Evolutionary conservation across 2,797 vertebrate genomes (phyloP), one percentile per base, ranked within the genome.

Genomic region (Halcyon smyrnensis): DNA sequence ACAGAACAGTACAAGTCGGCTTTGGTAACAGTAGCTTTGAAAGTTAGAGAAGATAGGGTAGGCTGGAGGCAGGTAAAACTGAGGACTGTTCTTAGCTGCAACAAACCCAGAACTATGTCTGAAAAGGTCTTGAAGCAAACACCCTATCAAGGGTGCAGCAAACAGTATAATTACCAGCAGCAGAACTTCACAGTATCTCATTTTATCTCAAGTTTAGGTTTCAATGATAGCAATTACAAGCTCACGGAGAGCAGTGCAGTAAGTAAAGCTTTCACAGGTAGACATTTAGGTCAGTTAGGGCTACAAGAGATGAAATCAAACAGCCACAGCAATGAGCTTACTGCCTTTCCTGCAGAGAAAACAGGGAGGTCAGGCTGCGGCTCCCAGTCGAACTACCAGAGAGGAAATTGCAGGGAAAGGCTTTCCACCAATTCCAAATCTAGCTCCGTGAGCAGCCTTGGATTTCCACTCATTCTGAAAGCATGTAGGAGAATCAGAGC

Each of bases 401-500:
- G 0, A 43, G n/a, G 39, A 76, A 18, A 79, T 28, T 57, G 43
- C 74, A 80, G 27, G 30, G 54, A 65, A 69, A 48, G 2, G 2
- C 59, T 67, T 83, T 17, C 67, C 56, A 78, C 36, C 53, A 12
- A 24, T 15, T 78, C 59, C 67, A 69, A 20, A 73, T 8, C 27
- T 5, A 32, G 14, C 6, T 79, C 27, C 60, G 41, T 0, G 5
- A 87, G 73, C 14, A 86, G 16, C 37, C 71, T 19, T 5, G 11
- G 46, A 71, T 8, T 81, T 25, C 4, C 83, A 24, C 14, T 80
- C 39, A 25, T 19, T 62, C 15, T 67, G 41, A 62, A 86, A 53
- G 50, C 54, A 74, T 15, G 1, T 0, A 23, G 25, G 4, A 41
- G 8, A 5, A 0, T 6, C 24, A 23, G 13, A 74, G n/a, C 12